Percentiles rank a stretch among this genome's conserved stretches.
These are phyloP conservation scores for Chaitophorus viminalis DNA, from an alignment of 2,888 invertebrate species.

Conservation along the genomic window DNA sequence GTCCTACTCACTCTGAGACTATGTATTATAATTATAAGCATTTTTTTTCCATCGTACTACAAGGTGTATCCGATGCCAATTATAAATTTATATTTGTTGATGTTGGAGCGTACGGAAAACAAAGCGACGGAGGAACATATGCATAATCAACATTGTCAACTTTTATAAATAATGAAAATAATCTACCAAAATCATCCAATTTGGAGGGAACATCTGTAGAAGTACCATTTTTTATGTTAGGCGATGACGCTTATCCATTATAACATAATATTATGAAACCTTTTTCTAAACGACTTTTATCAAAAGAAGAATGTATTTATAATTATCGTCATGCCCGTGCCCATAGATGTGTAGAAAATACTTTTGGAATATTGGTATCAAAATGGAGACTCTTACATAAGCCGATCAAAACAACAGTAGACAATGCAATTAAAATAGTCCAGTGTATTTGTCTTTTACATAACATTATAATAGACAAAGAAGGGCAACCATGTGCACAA, in stretches of 20 bases:
- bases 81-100: slow-evolving; percentile 13
- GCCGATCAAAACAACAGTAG: slow-evolving; percentile 32
- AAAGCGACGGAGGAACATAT: neutral
- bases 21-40: neutral
- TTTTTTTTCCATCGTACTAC: neutral
- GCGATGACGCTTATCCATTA: neutral
- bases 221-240: neutral
- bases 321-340: slow-evolving; percentile 51
- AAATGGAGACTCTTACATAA: slow-evolving; percentile 59
- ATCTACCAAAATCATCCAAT: neutral
- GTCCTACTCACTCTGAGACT: neutral
- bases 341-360: slow-evolving; percentile 52
- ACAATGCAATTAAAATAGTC: slow-evolving; percentile 42
- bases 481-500: slow-evolving; percentile 14
- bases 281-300: slow-evolving; percentile 11
- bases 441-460: slow-evolving; percentile 49
- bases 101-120: neutral
- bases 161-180: slow-evolving; percentile 42
- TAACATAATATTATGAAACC: slow-evolving; percentile 5
- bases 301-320: slow-evolving; percentile 33
- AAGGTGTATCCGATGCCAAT: neutral
- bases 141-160: slow-evolving; percentile 63
- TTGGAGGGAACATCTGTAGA: neutral
- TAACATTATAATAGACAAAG: slow-evolving; percentile 51
- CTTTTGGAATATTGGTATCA: slow-evolving; percentile 57